Evolutionary conservation across 2,797 vertebrate species (phyloP).

Genomic region (Intellagama lesueurii): DNA sequence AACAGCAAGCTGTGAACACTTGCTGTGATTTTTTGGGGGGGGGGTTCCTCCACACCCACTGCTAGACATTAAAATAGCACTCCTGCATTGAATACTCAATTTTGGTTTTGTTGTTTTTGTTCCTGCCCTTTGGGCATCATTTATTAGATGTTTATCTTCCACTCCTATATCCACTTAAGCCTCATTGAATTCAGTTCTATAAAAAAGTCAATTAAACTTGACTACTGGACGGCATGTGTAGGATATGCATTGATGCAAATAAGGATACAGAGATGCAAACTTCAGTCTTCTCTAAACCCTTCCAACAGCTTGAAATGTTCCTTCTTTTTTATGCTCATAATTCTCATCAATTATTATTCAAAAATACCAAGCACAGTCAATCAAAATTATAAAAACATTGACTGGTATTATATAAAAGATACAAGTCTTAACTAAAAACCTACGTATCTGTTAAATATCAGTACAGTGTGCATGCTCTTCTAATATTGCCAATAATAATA

Average conservation of each 20-base stretch:
- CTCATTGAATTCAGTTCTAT: neutral
- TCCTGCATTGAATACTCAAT: neutral
- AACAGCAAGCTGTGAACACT: neutral
- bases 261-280: neutral
- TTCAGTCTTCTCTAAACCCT: too few relatives aligned
- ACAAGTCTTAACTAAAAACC: too few relatives aligned
- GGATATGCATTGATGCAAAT: neutral
- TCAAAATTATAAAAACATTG: too few relatives aligned
- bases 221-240: too few relatives aligned
- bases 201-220: neutral
- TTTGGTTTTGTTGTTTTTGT: neutral
- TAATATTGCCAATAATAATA: too few relatives aligned
- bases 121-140: neutral
- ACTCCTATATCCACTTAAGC: neutral
- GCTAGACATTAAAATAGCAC: neutral
- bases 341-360: neutral
- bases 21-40: neutral
- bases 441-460: too few relatives aligned
- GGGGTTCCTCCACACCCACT: neutral
- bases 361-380: too few relatives aligned
- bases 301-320: neutral
- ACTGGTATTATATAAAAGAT: too few relatives aligned
- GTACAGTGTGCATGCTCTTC: too few relatives aligned
- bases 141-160: neutral
- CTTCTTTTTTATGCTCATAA: neutral